A percentile compares a stretch with the other conserved stretches of the same genome.
These are phyloP conservation scores for Poeciliopsis turneri DNA, from an alignment of 2,797 vertebrate species.

Conservation along the genomic window DNA sequence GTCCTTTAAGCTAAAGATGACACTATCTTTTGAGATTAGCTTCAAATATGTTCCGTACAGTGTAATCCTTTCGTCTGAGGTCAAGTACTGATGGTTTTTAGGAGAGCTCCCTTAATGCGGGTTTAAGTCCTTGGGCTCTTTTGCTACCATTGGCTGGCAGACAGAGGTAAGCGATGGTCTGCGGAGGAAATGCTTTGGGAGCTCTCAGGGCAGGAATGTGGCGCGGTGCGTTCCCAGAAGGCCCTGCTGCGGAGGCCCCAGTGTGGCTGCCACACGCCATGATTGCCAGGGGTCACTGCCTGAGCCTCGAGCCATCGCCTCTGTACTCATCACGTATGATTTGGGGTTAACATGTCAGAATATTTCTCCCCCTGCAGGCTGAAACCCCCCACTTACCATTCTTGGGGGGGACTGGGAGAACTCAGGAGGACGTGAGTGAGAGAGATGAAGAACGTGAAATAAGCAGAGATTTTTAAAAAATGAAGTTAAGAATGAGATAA, in stretches of 20 bases:
- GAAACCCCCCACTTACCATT: constrained; percentile 44
- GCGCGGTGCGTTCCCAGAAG: constrained; percentile 64
- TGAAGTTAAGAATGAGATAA: constrained; percentile 44
- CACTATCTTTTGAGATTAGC: constrained; percentile 71
- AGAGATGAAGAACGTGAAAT: constrained; percentile 41
- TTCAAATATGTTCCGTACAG: constrained; percentile 70
- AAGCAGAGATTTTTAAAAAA: constrained; percentile 50
- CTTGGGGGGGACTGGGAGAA: constrained; percentile 44
- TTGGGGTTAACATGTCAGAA: constrained; percentile 69
- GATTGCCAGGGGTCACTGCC: constrained; percentile 73
- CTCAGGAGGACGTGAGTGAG: constrained; percentile 36
- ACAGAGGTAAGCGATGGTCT: constrained; percentile 66
- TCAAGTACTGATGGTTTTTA: constrained; percentile 77
- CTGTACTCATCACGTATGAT: constrained; percentile 53
- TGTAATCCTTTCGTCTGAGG: constrained; percentile 73
- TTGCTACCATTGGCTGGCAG: constrained; percentile 71
- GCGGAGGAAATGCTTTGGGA: constrained; percentile 68
- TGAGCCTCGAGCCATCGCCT: constrained; percentile 56
- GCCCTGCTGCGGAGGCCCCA: constrained; percentile 57
- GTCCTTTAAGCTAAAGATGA: constrained; percentile 72
- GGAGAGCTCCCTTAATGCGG: constrained; percentile 72
- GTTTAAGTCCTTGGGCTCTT: constrained; percentile 73
- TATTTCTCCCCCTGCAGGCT: constrained; percentile 42
- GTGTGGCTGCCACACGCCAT: constrained; percentile 75
- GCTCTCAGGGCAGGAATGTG: constrained; percentile 71